phyloP scores from a whole-genome alignment of 2,113 vertebrate genomes.

The Vulpes ferrilata region DNA sequence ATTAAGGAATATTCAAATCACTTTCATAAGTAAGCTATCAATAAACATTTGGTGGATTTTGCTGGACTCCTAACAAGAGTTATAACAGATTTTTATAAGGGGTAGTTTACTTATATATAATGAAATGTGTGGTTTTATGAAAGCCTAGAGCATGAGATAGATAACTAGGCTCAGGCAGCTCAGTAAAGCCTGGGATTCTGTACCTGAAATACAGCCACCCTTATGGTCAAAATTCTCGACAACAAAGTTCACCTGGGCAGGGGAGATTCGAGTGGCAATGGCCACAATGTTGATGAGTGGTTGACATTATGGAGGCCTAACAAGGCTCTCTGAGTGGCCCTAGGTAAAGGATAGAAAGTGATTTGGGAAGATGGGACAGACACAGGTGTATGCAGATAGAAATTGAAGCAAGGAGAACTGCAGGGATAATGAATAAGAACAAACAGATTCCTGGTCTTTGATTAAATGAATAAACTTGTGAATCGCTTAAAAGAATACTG shows the following conservation, averaged over 20 bases:
- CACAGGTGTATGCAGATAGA: neutral
- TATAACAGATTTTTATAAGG: neutral
- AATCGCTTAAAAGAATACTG: neutral
- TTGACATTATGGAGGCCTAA: neutral
- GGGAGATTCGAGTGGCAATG: neutral
- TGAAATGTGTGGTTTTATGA: neutral
- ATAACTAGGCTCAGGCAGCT: neutral
- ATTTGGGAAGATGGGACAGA: neutral
- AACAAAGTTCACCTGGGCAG: neutral
- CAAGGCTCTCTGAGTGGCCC: neutral
- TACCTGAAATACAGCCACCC: neutral
- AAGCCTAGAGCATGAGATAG: neutral
- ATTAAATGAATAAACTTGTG: neutral
- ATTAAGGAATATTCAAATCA: neutral
- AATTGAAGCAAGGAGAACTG: neutral
- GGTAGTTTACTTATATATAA: neutral
- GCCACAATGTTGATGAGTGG: neutral
- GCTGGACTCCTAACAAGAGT: neutral
- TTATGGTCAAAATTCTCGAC: neutral
- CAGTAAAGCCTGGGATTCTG: neutral
- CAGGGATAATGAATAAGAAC: neutral
- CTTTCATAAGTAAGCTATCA: constrained; percentile 23
- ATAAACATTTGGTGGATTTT: constrained; percentile 34
- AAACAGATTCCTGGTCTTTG: neutral
- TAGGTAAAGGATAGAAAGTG: neutral